phyloP scores from a whole-genome alignment of 2,888 invertebrate genomes.

The Lypha dubia region DNA sequence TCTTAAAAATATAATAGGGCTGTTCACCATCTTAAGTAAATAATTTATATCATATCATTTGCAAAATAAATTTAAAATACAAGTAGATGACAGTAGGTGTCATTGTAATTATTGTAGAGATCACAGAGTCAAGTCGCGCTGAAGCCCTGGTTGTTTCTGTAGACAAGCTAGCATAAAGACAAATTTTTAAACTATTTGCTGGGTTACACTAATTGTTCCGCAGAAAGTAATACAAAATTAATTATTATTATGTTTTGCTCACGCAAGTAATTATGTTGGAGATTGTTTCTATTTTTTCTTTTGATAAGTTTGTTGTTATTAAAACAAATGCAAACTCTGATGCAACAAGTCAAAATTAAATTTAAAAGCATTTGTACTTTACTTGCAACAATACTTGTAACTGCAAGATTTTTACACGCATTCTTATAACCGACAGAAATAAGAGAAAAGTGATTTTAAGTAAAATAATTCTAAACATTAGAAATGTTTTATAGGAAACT shows the following conservation, averaged over 20 bases:
- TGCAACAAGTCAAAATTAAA: conserved; percentile 57
- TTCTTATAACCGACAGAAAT: conserved; percentile 7
- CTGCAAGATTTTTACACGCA: conserved; percentile 16
- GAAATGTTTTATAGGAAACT: too few species aligned
- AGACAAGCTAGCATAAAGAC: background rate
- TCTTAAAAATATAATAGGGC: too few species aligned
- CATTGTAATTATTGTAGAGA: too few species aligned
- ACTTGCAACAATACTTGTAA: background rate
- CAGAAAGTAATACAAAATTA: conserved; percentile 62
- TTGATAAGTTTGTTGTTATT: conserved; percentile 14
- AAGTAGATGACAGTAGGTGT: too few species aligned
- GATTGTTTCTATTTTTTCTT: too few species aligned
- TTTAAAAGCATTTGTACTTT: conserved; percentile 5
- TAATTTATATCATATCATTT: too few species aligned
- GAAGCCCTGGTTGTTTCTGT: background rate
- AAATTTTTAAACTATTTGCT: conserved; percentile 7
- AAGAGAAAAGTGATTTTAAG: background rate
- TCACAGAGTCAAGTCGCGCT: too few species aligned
- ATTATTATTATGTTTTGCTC: conserved; percentile 67
- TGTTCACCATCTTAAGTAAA: too few species aligned
- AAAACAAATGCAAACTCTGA: conserved; percentile 33
- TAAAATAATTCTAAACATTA: background rate
- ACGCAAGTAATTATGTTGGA: conserved; percentile 68
- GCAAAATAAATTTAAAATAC: too few species aligned
- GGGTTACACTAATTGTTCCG: conserved; percentile 39